phyloP scores from a whole-genome alignment of 2,888 invertebrate species.

The Leptura quadrifasciata region DNA sequence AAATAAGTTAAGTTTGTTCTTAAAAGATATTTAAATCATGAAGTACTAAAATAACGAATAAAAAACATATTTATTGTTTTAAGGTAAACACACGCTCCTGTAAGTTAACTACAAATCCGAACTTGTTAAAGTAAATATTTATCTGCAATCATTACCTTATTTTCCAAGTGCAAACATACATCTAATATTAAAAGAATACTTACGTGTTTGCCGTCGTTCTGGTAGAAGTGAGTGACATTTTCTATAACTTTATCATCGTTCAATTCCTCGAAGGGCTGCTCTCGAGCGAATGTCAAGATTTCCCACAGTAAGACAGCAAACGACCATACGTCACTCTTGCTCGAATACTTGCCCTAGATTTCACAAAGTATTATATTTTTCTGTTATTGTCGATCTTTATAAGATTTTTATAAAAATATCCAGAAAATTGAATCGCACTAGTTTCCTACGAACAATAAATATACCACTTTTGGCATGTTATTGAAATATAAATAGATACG shows the following conservation, averaged over 20 bases:
- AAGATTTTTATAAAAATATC: background rate
- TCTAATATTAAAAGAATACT: slow-evolving; percentile 64
- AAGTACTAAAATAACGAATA: too few relatives aligned
- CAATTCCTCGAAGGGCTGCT: slow-evolving; percentile 88
- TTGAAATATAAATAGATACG: too few relatives aligned
- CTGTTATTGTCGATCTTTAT: background rate
- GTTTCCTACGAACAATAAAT: too few relatives aligned
- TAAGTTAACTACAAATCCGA: background rate
- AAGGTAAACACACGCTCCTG: background rate
- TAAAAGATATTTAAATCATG: too few relatives aligned
- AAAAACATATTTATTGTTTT: too few relatives aligned
- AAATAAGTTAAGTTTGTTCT: too few relatives aligned
- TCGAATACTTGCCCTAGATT: slow-evolving; percentile 84
- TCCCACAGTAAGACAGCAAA: slow-evolving; percentile 93
- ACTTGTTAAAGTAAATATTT: background rate
- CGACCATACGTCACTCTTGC: slow-evolving; percentile 92
- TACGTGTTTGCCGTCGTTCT: slow-evolving; percentile 83
- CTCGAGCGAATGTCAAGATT: slow-evolving; percentile 87
- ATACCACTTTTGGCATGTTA: too few relatives aligned
- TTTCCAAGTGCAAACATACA: slow-evolving; percentile 13
- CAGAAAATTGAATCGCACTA: background rate
- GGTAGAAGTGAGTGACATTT: slow-evolving; percentile 87
- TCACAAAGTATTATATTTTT: slow-evolving; percentile 55
- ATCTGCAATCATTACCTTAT: background rate
- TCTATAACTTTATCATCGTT: slow-evolving; percentile 89